Evolutionary conservation across 2,797 vertebrate species (phyloP), one percentile per base, ranked within the genome.

Genomic region (Cryptoprocta ferox): DNA sequence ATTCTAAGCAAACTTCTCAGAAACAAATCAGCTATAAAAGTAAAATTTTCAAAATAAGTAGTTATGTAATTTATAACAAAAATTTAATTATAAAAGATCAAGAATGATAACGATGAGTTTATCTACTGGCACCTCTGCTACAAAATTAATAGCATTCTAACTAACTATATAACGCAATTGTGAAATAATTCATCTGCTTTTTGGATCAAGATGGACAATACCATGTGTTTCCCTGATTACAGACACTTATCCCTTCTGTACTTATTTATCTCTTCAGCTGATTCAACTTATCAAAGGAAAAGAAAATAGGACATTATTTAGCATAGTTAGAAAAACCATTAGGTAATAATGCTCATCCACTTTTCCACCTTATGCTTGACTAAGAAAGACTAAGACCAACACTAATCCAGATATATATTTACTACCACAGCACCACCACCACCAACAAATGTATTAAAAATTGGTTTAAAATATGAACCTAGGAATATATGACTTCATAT

Each of bases 191-290:
- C 65, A 53, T 73, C 24, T 89, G 80, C 71, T 97, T 68, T 75
- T 30, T 76, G 87, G 53, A 76, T 94, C 85, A 81, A 97, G 37
- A 95, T 45, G 70, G 37, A 68, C 50, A n/a, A 32, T 16, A 83
- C 53, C 26, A 87, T 13, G 16, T 50, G 82, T 89, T 88, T 45
- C 53, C 18, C 50, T 86, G 68, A 93, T 65, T 73, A 78, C 0
- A 11, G 56, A 83, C 26, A 94, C 0, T 66, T 63, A 91, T 73
- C 48, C 71, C 24, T 66, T 70, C 53, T 50, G 3, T 39, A 73
- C 83, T 92, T 92, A 97, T n/a, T 93, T 89, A 73, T 75, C 42
- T 65, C 96, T 89, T 92, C 53, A 84, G 70, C 81, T 94, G 53
- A 89, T 45, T 73, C 70, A 87, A 35, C 3, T 45, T 82, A 28